These are phyloP conservation scores for Stenotaenia linearis DNA, from an alignment of 2,888 invertebrate species.

Conservation along the genomic window DNA sequence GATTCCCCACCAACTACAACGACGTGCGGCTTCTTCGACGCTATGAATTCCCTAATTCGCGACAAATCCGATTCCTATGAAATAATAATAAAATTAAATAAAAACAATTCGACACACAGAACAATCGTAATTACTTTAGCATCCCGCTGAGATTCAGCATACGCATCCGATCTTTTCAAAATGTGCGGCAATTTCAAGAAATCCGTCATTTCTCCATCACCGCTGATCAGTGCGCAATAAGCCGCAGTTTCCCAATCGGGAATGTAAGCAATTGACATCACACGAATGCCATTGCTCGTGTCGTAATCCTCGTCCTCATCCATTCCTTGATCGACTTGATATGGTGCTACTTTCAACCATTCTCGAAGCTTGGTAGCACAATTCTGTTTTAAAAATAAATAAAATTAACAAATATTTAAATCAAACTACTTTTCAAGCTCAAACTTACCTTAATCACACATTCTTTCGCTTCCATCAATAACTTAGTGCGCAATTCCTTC, in stretches of 20 bases:
- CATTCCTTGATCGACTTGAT: constrained; percentile 55
- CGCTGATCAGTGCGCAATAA: constrained; percentile 78
- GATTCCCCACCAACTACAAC: constrained; percentile 87
- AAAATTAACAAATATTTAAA: neutral
- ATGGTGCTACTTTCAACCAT: constrained; percentile 87
- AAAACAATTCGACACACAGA: neutral
- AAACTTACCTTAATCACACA: constrained; percentile 56
- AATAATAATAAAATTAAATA: constrained; percentile 28
- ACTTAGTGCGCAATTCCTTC: constrained; percentile 71
- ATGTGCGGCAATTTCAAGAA: constrained; percentile 81
- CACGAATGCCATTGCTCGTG: constrained; percentile 70
- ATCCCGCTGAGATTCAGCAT: constrained; percentile 60
- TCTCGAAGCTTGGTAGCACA: constrained; percentile 82
- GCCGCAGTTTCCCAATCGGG: constrained; percentile 69
- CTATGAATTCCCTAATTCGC: constrained; percentile 72
- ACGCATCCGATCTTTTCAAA: constrained; percentile 71
- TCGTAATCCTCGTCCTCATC: constrained; percentile 70
- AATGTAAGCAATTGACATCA: constrained; percentile 81
- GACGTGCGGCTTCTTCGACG: constrained; percentile 86
- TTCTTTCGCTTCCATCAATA: constrained; percentile 82
- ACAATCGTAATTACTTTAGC: constrained; percentile 51
- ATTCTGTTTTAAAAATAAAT: constrained; percentile 47
- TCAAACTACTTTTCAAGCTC: constrained; percentile 30
- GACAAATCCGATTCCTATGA: constrained; percentile 59
- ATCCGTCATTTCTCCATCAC: constrained; percentile 88